phyloP scores from a whole-genome alignment of 2,113 vertebrate genomes.

The Nothoprocta perdicaria region DNA sequence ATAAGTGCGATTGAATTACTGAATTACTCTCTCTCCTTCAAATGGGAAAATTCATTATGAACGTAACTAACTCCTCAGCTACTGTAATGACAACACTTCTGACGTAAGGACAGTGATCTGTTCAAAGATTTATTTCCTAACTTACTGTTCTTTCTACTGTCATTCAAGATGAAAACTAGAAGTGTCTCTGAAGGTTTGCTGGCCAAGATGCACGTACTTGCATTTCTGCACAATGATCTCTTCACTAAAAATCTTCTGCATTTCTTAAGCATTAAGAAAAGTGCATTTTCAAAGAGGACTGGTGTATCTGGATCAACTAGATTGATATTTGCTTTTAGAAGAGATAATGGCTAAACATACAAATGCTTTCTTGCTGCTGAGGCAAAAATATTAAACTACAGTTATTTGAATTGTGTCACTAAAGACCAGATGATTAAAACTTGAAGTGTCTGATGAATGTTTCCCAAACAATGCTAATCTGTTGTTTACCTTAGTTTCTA shows the following conservation, averaged over 20 bases:
- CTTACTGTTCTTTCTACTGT: background rate
- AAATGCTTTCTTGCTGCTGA: background rate
- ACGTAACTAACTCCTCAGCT: background rate
- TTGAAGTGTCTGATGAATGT: background rate
- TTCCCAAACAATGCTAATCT: background rate
- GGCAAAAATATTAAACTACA: background rate
- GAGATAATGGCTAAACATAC: background rate
- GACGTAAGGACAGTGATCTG: background rate
- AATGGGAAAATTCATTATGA: background rate
- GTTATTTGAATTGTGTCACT: background rate
- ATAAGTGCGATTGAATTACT: background rate
- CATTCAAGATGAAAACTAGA: background rate
- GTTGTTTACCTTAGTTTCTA: background rate
- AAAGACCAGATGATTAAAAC: background rate
- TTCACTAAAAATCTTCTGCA: background rate
- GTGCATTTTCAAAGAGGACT: background rate
- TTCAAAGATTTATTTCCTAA: background rate
- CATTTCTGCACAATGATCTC: background rate
- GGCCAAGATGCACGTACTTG: background rate
- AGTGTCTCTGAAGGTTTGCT: background rate
- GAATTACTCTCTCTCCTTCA: background rate
- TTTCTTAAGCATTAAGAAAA: background rate
- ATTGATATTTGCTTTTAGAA: background rate
- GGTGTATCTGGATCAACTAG: background rate
- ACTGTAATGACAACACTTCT: background rate